Evolutionary conservation across 1,140 invertebrate genomes (phyloP), one percentile per base, ranked within the genome.

Genomic region (Procambarus clarkii): DNA sequence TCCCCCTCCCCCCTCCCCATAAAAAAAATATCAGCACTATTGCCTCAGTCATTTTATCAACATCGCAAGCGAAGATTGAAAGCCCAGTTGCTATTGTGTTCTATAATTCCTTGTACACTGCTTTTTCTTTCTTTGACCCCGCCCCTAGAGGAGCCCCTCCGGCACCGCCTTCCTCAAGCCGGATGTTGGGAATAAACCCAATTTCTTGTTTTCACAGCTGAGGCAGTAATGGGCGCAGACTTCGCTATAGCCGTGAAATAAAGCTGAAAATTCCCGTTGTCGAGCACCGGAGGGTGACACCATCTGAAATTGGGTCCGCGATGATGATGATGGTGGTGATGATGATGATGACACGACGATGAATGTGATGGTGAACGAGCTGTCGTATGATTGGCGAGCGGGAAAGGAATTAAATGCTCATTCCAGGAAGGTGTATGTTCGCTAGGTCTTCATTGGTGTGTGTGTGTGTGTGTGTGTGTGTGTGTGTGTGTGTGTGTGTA

Each of bases 191-290:
- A 83, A 83, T 83, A 83, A 83, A 83, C 45, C 81, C 81, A 83
- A 69, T 83, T 83, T 83, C 58, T 83, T 83, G 81, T 83, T 83
- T 83, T 83, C 58, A 83, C 81, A 83, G 24, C 44, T 46, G 81
- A 69, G 81, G 58, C 58, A 34, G 58, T 83, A 83, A 83, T 83
- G 58, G 45, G 24, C 45, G 81, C 58, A 34, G 69, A 45, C 81
- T 83, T 69, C 45, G 81, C 58, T 34, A n/a, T n/a, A 69, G 3
- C 60, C 44, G 45, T 45, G 81, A 83, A 69, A 69, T 69, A 45
- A 83, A 74, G 2, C 69, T 34, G n/a, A 74, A 34, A 34, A 74
- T 24, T 0, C 0, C 15, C 7, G 4, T 11, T 24, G n/a, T 5
- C 34, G 69, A 74, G n/a, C 34, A 74, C 69, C 24, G 69, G 69